phyloP scores from a whole-genome alignment of 2,888 invertebrate genomes.

The Eugnorisma glareosa region DNA sequence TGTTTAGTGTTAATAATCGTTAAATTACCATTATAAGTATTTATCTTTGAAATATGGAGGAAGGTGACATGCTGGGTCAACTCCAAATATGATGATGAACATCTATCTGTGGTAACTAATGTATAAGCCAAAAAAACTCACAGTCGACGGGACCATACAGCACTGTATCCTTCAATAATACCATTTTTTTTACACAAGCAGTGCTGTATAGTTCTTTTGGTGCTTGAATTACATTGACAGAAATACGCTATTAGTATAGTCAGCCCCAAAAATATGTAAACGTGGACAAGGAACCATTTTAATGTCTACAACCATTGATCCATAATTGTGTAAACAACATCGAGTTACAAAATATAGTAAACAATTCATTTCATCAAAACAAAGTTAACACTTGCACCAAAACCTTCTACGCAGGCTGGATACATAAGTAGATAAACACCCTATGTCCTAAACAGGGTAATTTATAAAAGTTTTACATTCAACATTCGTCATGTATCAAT shows the following conservation, averaged over 20 bases:
- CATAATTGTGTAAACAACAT: background rate
- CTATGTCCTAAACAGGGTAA: too few relatives aligned
- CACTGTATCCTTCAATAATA: background rate
- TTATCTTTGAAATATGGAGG: background rate
- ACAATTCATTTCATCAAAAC: background rate
- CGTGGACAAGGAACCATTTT: background rate
- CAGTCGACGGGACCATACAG: background rate
- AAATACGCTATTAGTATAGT: background rate
- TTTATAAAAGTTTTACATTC: too few relatives aligned
- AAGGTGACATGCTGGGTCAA: background rate
- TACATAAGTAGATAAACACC: background rate
- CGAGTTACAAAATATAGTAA: background rate
- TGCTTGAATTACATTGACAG: background rate
- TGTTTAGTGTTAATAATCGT: constrained; percentile 70
- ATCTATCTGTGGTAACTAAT: background rate
- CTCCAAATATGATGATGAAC: background rate
- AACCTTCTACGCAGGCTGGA: background rate
- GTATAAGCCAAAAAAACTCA: background rate
- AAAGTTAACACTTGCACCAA: too few relatives aligned
- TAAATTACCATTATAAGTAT: constrained; percentile 21
- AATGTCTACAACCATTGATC: background rate
- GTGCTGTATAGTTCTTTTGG: background rate
- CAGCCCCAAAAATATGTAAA: background rate
- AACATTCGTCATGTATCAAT: too few relatives aligned
- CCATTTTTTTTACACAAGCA: background rate